Percentiles rank a stretch among this genome's conserved stretches.
Evolutionary conservation across 2,888 invertebrate species (phyloP).

Genomic region (Agrochola circellaris): DNA sequence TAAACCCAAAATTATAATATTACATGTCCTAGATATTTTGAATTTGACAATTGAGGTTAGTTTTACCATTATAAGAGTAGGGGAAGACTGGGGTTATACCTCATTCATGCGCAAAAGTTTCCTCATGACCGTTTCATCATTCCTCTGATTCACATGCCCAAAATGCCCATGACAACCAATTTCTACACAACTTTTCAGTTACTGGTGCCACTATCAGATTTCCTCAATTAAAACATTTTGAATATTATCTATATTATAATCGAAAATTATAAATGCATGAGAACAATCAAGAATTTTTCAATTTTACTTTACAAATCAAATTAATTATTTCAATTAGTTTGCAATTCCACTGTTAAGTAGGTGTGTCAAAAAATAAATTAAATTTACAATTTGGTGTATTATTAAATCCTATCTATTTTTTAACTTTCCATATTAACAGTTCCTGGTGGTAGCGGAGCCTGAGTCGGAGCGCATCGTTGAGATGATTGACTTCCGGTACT

Average conservation of each 20-base stretch:
- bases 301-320: neutral
- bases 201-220: no score
- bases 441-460: constrained; percentile 80
- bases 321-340: neutral
- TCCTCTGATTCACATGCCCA: no score
- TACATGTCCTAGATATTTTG: no score
- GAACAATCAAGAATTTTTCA: neutral
- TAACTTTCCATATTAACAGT: constrained; percentile 70
- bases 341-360: neutral
- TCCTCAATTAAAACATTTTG: neutral
- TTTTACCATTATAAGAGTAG: no score
- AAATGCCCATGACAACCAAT: no score
- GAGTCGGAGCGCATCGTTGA: constrained; percentile 82
- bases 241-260: neutral
- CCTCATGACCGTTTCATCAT: no score
- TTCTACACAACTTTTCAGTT: no score
- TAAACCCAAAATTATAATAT: no score
- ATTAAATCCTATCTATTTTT: no score
- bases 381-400: neutral
- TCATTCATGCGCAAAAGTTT: no score
- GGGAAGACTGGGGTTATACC: no score
- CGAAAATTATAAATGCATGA: neutral
- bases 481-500: constrained; percentile 82
- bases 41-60: no score
- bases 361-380: neutral